Conservation (phyloP, 2,888 invertebrate genomes). For the Cephus pygmeus region DNA sequence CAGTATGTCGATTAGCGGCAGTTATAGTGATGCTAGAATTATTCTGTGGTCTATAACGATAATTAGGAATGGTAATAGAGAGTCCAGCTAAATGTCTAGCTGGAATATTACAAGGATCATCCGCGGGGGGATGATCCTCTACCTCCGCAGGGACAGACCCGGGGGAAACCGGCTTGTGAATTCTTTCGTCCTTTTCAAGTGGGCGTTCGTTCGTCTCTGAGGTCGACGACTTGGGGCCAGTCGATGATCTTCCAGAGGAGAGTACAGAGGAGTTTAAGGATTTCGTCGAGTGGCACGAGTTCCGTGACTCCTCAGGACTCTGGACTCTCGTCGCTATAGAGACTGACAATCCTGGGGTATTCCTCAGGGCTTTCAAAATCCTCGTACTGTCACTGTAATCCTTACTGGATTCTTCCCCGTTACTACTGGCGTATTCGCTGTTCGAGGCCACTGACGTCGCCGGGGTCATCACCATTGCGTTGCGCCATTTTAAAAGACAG, state of each 20-base stretch:
- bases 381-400: constrained; percentile 48
- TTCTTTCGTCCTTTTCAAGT: background rate
- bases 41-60: constrained; percentile 37
- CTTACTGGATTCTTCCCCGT: background rate
- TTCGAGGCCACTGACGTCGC: background rate
- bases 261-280: background rate
- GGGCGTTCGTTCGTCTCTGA: background rate
- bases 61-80: constrained; percentile 48
- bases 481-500: background rate
- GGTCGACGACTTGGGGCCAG: background rate
- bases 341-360: constrained; percentile 57
- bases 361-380: constrained; percentile 55
- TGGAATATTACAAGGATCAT: constrained; percentile 17
- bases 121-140: background rate
- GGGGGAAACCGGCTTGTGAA: background rate
- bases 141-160: background rate
- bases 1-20: constrained; percentile 40
- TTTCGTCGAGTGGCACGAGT: constrained; percentile 43
- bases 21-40: constrained; percentile 13
- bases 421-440: background rate
- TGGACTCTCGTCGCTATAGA: constrained; percentile 49
- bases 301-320: constrained; percentile 31
- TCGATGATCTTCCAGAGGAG: background rate
- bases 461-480: background rate
- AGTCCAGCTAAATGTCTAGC: constrained; percentile 38